phyloP scores from a whole-genome alignment of 2,113 vertebrate genomes.

The Plectropomus leopardus region DNA sequence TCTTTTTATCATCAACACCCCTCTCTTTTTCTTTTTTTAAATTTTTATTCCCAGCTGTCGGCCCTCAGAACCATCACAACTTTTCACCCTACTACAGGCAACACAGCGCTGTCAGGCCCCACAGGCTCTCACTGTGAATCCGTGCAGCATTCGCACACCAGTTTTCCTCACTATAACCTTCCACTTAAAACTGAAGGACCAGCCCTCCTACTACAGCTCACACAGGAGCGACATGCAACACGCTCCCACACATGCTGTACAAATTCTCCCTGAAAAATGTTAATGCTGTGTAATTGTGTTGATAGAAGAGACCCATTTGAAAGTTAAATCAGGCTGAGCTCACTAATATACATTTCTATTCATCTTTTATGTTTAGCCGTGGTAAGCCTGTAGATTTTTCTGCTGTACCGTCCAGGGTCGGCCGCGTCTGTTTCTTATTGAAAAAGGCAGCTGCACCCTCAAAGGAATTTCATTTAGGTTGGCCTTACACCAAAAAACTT shows the following conservation, averaged over 20 bases:
- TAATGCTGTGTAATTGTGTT: slow-evolving; percentile 21
- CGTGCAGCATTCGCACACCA: slow-evolving; percentile 3
- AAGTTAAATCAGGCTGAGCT: slow-evolving; percentile 36
- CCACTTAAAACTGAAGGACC: slow-evolving; percentile 14
- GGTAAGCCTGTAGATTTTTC: slow-evolving; percentile 11
- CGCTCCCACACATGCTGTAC: slow-evolving; percentile 12
- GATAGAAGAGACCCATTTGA: slow-evolving; percentile 8
- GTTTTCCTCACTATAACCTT: slow-evolving; percentile 1
- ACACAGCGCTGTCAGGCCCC: slow-evolving; percentile 15
- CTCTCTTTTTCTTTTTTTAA: slow-evolving; percentile 6
- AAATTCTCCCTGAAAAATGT: background rate
- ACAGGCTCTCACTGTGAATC: slow-evolving; percentile 7
- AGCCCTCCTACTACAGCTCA: background rate
- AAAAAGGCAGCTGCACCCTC: slow-evolving; percentile 20
- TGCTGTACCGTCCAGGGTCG: background rate
- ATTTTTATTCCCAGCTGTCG: slow-evolving; percentile 32
- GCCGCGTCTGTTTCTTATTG: background rate
- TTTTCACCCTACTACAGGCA: slow-evolving; percentile 31
- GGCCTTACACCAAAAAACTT: too few relatives aligned
- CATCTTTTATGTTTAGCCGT: slow-evolving; percentile 13
- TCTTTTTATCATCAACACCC: slow-evolving; percentile 28
- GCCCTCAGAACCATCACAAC: slow-evolving; percentile 6
- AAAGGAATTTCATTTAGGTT: background rate
- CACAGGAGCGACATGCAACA: slow-evolving; percentile 4
- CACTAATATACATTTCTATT: slow-evolving; percentile 13